Base-by-base conservation (phyloP, 1,140 invertebrate species). In the Epicauta chinensis region DNA sequence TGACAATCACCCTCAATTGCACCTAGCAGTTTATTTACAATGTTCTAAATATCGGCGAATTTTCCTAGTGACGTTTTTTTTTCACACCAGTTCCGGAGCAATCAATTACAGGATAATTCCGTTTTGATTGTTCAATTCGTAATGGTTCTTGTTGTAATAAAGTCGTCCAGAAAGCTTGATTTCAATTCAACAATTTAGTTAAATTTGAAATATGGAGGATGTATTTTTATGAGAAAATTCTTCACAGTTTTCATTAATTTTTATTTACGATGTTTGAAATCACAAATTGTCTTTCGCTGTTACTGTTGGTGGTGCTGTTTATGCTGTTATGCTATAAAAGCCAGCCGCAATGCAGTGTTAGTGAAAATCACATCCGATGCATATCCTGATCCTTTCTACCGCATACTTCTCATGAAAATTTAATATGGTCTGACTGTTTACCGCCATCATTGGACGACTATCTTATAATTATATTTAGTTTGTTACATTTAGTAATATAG, bases 401-500 rank as follows among this genome's bases (percentile, higher is more conserved):
- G 45, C 45, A 47, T 29, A 47, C 35, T 47, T 37, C 45, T 47
- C 45, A 47, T 47, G 45, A 47, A 47, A 47, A 47, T 47, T 47
- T 47, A 47, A 47, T 47, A 34, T 13, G 23, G 30, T 17, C 12
- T 9, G 34, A 47, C 17, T 47, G 45, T 47, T 47, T 47, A 47
- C 45, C 45, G 37, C 37, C 45, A 38, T 23, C 15, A 37, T 29
- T 36, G 17, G 44, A 36, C 44, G 30, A 46, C 44, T 23, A 23
- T 1, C 23, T 5, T 23, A 29, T 37, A 35, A 14, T 16, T 17
- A 36, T 47, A 47, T 47, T 47, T 38, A 47, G 23, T 47, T 37
- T 29, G 45, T 47, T 23, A 37, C 35, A 16, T 7, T 43, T 23
- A 23, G 7, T 7, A 23, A 23, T 23, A 23, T 5, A 23, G 4